Evolutionary conservation across 1,140 invertebrate species (phyloP).

Genomic region (Bacillus rossius): DNA sequence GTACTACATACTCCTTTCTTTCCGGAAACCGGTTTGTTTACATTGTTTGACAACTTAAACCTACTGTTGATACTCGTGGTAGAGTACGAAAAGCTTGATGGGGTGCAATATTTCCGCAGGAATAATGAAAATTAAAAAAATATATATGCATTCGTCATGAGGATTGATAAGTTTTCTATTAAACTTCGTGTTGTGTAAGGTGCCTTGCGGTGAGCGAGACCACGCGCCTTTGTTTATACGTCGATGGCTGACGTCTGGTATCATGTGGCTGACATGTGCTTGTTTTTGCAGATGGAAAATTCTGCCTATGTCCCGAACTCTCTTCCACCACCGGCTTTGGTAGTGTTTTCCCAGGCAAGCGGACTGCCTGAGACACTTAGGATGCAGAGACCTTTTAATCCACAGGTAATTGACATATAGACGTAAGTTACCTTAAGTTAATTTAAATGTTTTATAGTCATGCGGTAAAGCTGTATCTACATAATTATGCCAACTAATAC

Average conservation of each 20-base stretch:
- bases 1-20: neutral
- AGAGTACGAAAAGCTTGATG: too few species aligned
- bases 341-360: conserved; percentile 73
- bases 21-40: neutral
- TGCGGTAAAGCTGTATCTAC: too few species aligned
- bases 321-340: conserved; percentile 69
- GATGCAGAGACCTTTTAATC: conserved; percentile 67
- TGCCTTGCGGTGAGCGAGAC: neutral
- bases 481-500: too few species aligned
- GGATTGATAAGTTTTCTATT: too few species aligned
- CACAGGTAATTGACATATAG: conserved; percentile 61
- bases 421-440: conserved; percentile 21
- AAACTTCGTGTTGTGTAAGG: too few species aligned
- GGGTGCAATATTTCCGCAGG: too few species aligned
- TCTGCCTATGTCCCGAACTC: conserved; percentile 62
- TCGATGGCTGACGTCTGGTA: too few species aligned
- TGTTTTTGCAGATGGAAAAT: conserved; percentile 54
- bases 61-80: neutral
- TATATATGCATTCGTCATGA: too few species aligned
- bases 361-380: conserved; percentile 65
- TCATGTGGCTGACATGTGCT: neutral
- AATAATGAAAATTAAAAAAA: too few species aligned
- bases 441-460: too few species aligned
- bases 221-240: too few species aligned
- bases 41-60: neutral